These are phyloP conservation scores for Hyphantria cunea DNA, from an alignment of 1,140 invertebrate genomes.

Conservation along the genomic window DNA sequence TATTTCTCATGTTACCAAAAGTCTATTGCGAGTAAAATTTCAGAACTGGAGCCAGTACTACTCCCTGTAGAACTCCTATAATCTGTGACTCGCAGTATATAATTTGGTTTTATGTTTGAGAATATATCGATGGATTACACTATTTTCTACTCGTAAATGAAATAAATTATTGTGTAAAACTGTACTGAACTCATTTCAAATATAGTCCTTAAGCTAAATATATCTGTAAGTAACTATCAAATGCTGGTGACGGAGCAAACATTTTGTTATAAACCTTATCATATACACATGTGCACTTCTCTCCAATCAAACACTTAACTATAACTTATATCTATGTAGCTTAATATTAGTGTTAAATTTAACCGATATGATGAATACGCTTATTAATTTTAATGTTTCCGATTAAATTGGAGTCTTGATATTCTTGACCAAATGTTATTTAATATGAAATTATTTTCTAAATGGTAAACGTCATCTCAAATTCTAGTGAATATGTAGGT, in stretches of 20 bases:
- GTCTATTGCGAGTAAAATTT: constrained; percentile 17
- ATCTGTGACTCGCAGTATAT: constrained; percentile 3
- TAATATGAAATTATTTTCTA: constrained; percentile 62
- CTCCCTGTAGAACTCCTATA: constrained; percentile 14
- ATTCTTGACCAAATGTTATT: constrained; percentile 78
- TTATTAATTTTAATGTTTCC: constrained; percentile 81
- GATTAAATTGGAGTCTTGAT: constrained; percentile 76
- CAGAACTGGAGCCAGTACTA: not conserved
- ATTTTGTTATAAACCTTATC: constrained; percentile 41
- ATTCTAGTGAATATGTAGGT: constrained; percentile 48
- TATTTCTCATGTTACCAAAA: constrained; percentile 17
- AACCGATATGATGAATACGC: constrained; percentile 78
- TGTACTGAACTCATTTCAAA: constrained; percentile 42
- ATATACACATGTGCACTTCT: constrained; percentile 49
- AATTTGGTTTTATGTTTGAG: constrained; percentile 18
- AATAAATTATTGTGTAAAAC: constrained; percentile 33
- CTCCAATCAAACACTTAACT: constrained; percentile 43
- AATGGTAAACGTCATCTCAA: constrained; percentile 54
- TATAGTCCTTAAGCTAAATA: constrained; percentile 44
- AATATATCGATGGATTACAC: constrained; percentile 21
- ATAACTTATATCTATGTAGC: constrained; percentile 43
- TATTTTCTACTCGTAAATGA: constrained; percentile 34
- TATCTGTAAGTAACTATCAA: constrained; percentile 50
- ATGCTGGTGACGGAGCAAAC: constrained; percentile 72
- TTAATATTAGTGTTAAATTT: constrained; percentile 51